Percentiles rank a stretch among this genome's conserved stretches.
Conservation (phyloP, 2,797 vertebrate genomes). For the Telmatherina bonti region DNA sequence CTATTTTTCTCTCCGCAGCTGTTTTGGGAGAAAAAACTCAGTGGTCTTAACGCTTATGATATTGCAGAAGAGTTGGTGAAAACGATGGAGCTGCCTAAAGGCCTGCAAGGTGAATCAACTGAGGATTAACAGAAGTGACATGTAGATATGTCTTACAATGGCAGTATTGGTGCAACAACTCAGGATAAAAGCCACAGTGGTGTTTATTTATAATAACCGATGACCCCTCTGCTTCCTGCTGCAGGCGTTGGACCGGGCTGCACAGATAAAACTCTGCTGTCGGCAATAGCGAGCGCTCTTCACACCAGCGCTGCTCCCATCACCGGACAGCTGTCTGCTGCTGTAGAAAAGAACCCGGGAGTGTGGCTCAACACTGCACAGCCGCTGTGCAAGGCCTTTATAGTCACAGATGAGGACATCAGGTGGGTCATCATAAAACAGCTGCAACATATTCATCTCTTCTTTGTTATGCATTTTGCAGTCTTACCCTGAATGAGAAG, state of each 20-base stretch:
- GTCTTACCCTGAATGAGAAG: not conserved
- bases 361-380: conserved; percentile 98
- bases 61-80: conserved; percentile 98
- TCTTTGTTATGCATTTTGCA: not conserved
- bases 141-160: not conserved
- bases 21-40: conserved; percentile 99
- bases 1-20: conserved; percentile 80
- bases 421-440: conserved; percentile 78
- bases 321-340: conserved; percentile 96
- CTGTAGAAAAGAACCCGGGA: conserved; percentile 97
- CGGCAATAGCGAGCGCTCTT: conserved; percentile 95
- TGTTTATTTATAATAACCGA: not conserved
- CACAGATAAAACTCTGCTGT: conserved; percentile 96
- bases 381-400: conserved; percentile 97
- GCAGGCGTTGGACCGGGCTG: conserved; percentile 95
- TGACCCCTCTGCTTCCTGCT: not conserved
- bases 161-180: not conserved
- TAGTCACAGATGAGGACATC: conserved; percentile 98
- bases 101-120: conserved; percentile 89
- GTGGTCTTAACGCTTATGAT: conserved; percentile 96
- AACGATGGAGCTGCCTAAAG: conserved; percentile 98
- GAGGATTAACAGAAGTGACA: not conserved
- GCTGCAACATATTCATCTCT: not conserved
- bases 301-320: conserved; percentile 97
- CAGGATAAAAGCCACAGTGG: not conserved